A percentile compares a stretch with the other conserved stretches of the same genome.
These are phyloP conservation scores for Tiaroga cobitis DNA, from an alignment of 2,797 vertebrate genomes.

Conservation along the genomic window DNA sequence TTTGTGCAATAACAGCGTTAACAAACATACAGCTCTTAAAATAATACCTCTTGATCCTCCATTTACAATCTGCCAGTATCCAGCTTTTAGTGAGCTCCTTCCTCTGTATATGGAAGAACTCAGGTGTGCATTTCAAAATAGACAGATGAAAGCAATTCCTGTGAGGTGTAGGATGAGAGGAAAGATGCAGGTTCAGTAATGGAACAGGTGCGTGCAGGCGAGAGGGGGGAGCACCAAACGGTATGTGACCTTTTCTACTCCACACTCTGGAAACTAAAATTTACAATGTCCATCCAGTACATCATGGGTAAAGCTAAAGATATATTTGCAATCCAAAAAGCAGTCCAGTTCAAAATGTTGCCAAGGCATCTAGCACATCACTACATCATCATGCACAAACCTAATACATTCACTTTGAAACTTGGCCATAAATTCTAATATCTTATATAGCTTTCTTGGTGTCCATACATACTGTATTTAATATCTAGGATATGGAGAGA, in stretches of 20 bases:
- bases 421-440: conserved; percentile 60
- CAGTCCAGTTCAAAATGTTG: background rate
- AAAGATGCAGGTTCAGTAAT: conserved; percentile 55
- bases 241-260: conserved; percentile 57
- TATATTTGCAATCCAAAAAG: background rate
- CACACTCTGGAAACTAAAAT: conserved; percentile 34
- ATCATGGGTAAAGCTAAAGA: background rate
- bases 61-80: conserved; percentile 9
- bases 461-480: conserved; percentile 61
- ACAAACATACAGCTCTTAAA: conserved; percentile 13
- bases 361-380: background rate
- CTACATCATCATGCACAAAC: background rate
- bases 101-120: conserved; percentile 41
- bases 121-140: conserved; percentile 51
- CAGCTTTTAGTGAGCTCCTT: conserved; percentile 23
- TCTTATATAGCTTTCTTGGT: conserved; percentile 68
- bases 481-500: conserved; percentile 64
- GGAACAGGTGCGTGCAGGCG: conserved; percentile 52
- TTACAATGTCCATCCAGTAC: conserved; percentile 25
- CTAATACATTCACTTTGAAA: background rate
- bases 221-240: conserved; percentile 41
- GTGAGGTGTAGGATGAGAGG: conserved; percentile 36
- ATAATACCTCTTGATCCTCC: conserved; percentile 23
- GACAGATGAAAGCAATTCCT: conserved; percentile 58
- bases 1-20: conserved; percentile 11